Evolutionary conservation across 1,140 invertebrate genomes (phyloP).

Genomic region (Euborellia annulipes): DNA sequence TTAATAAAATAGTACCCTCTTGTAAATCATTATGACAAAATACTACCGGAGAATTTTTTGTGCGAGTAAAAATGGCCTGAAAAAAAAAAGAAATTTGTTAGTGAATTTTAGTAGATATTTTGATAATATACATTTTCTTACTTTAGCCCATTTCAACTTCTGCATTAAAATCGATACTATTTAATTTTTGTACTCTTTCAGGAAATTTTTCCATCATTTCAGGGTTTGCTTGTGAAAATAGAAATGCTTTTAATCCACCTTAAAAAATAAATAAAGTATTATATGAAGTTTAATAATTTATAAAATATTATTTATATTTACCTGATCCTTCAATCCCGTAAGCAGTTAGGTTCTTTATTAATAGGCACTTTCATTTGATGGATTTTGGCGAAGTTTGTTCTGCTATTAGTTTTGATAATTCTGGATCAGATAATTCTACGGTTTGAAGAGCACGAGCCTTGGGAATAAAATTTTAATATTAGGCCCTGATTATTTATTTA

Average conservation of each 20-base stretch:
- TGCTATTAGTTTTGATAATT: slow-evolving; percentile 66
- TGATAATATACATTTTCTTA: slow-evolving; percentile 2
- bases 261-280: no score
- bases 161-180: slow-evolving; percentile 1
- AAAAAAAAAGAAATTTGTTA: slow-evolving; percentile 4
- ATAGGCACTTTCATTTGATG: slow-evolving; percentile 86
- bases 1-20: slow-evolving; percentile 55
- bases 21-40: slow-evolving; percentile 98
- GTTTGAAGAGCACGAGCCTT: slow-evolving; percentile 69
- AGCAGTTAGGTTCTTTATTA: slow-evolving; percentile 83
- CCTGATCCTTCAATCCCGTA: slow-evolving; percentile 46
- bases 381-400: slow-evolving; percentile 81
- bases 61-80: slow-evolving; percentile 8
- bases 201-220: no score
- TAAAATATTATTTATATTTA: neutral
- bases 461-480: no score
- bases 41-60: slow-evolving; percentile 61
- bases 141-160: slow-evolving; percentile 9
- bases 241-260: no score
- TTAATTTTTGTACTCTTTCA: slow-evolving; percentile 1
- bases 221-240: no score
- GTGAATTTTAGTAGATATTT: no score
- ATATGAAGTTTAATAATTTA: no score
- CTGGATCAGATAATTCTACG: slow-evolving; percentile 57
- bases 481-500: no score